phyloP scores from a whole-genome alignment of 2,113 vertebrate genomes.

The Pelecanoides urinatrix region DNA sequence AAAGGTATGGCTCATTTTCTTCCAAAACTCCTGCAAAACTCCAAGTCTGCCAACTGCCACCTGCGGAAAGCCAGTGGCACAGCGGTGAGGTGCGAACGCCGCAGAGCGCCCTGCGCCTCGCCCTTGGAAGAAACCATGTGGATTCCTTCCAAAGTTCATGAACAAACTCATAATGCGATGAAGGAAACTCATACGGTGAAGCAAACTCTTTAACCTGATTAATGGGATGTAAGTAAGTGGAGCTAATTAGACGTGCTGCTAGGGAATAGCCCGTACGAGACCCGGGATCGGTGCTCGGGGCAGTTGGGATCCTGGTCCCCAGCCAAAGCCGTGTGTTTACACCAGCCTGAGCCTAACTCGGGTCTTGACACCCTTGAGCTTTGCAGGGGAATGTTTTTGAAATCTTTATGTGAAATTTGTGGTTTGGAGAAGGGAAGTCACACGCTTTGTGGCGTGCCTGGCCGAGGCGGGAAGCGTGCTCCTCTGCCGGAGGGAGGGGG shows the following conservation, averaged over 20 bases:
- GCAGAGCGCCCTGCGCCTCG: background rate
- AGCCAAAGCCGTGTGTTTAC: background rate
- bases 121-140: background rate
- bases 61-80: background rate
- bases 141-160: conserved; percentile 26
- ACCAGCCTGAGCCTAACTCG: background rate
- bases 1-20: background rate
- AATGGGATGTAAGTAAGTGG: conserved; percentile 57
- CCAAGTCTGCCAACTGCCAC: background rate
- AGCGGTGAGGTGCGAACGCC: background rate
- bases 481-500: background rate
- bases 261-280: background rate
- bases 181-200: conserved; percentile 20
- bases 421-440: background rate
- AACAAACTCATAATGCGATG: background rate
- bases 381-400: background rate
- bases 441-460: accelerated
- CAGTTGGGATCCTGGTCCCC: background rate
- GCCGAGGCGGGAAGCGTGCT: background rate
- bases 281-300: accelerated
- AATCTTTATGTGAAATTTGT: background rate
- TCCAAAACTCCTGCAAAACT: background rate
- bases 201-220: conserved; percentile 58
- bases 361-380: background rate
- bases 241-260: conserved; percentile 28